Evolutionary conservation across 2,888 invertebrate genomes (phyloP), one percentile per base, ranked within the genome.

Genomic region (Tachina lurida): DNA sequence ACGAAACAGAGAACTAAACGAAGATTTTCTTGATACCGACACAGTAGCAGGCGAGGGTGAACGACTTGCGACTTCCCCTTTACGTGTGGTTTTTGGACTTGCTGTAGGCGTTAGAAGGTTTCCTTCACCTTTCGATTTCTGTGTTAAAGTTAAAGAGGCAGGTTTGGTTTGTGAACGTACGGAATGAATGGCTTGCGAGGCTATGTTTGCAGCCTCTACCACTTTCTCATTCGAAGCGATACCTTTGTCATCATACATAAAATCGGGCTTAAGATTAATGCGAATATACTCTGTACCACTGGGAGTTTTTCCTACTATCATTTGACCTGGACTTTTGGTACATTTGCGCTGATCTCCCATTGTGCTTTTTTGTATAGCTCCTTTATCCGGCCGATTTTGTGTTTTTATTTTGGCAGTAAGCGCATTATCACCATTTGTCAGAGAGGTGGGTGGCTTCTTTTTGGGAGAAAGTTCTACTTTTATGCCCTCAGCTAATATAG

Each of bases 1-100:
- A 0, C 91, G 91, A 47, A 97, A 97, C 60, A 97, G 92, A 5
- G 96, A 96, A 81, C 96, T 95, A 90, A 97, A 96, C 47, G 97
- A 97, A 89, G 96, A 96, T 91, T 96, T 96, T 54, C 97, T 94
- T 0, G 97, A 96, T 0, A 95, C 94, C 0, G 94, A 94, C 0
- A 93, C 93, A 1, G 94, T 94, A 1, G 94, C 94, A 0, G 97
- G 96, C 1, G 97, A 97, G 0, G 97, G 96, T 1, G 95, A 94
- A 43, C 94, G 92, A 86, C 93, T 93, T 45, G 90, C 91, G n/a
- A n/a, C n/a, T 62, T 90, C 89, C 0, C 88, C 73, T 74, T 93
- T 92, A 58, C 93, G 90, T 12, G 91, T 89, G 1, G 93, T 91
- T 87, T 93, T 93, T 2, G 94, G 94, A 88, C 94, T 94, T n/a